Base-by-base conservation (phyloP, 2,797 vertebrate species). In the Gymnocypris eckloni region DNA sequence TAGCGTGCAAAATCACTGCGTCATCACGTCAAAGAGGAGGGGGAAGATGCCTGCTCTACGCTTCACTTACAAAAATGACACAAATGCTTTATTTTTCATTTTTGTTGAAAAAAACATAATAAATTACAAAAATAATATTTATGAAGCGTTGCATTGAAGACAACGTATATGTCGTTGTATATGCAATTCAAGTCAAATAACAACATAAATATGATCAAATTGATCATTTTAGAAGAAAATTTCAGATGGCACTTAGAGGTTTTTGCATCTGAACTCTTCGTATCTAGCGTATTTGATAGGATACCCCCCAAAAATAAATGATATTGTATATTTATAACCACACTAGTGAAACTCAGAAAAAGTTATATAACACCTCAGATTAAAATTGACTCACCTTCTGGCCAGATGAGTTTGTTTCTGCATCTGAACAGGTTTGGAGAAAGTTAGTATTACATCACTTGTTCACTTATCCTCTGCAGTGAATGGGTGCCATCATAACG, bases 21-120 rank as follows among this genome's bases (percentile, higher is more conserved):
- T 86, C 85, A 86, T 6, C 52, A 79, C 85, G 90, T 66, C 45
- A 16, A 1, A 72, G 28, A 72, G 79, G 79, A 66, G 83, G 79
- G 18, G 66, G 1, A 0, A 8, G 11, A 73, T 61, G 25, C 61
- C 79, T 80, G 78, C 12, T 25, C n/a, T 37, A 16, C 6, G 20
- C 78, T 87, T 87, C 37, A 75, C 43, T 83, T 10, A 79, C 6
- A 28, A 56, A 64, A 66, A 71, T 0, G 0, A 48, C 25, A 20
- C 28, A 13, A 16, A 48, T 12, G 11, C 15, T 15, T 75, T 64
- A 4, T 15, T 78, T 16, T 45, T 59, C 2, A n/a, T 12, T 43
- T 75, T 41, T 13, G 2, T 59, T 59, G 4, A 4, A 25, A 11
- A 66, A 37, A 37, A 1, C 0, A 37, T 9, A 8, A 67, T 66